Base-by-base conservation (phyloP, 2,113 vertebrate species). In the Indicator indicator region DNA sequence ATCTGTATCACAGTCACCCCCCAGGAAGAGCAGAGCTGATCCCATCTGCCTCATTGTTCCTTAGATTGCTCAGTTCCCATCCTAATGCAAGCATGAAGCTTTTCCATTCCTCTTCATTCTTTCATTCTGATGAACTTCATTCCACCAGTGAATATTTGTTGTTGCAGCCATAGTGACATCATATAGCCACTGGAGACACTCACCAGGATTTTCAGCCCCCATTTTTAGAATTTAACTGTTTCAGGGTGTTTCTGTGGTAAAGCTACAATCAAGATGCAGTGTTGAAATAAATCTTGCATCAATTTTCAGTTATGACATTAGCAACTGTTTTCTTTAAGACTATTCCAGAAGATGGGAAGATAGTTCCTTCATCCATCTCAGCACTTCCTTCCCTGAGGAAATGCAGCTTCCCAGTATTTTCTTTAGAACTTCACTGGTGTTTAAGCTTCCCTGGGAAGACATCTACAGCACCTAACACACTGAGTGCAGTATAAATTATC, bases 121-220 rank as follows among this genome's bases (percentile, higher is more conserved):
- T 84, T 90, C 65, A 90, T 83, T 86, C 28, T 83, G 91, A 62
- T 70, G 58, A 93, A 83, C 73, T 86, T 91, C 52, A 86, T 94
- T 88, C 83, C 84, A 72, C 32, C 14, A 58, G 48, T 2, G 32
- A 76, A 44, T 94, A 94, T 94, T 95, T 93, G 83, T 83, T 95
- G 80, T 88, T 91, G 92, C 84, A 94, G 69, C 93, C 74, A 93
- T 89, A 93, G 86, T 13, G 54, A 94, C 74, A 89, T 80, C 65
- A 93, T 42, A 69, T 52, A 94, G 48, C 85, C 91, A 63, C 72
- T 67, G 70, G 59, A 90, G 70, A 59, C n/a, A n/a, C 30, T 67
- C 58, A 62, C 23, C 65, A 89, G 50, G 38, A 77, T 92, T 94
- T 89, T 83, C 73, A 90, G 88, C 60, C 10, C 60, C 23, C 46